phyloP scores from a whole-genome alignment of 92 coral and sea anemone species.

The Porites rus region DNA sequence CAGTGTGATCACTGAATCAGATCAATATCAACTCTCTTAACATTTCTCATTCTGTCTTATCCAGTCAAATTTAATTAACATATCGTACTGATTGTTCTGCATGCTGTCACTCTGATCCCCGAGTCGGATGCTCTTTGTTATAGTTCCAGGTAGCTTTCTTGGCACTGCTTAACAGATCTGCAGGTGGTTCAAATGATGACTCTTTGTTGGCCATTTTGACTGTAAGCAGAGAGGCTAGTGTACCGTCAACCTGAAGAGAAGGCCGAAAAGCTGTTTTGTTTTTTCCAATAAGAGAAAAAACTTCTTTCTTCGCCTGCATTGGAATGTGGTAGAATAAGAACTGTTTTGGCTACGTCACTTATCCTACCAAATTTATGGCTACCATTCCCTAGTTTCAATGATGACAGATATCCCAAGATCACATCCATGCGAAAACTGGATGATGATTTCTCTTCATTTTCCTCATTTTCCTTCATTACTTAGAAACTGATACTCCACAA shows the following conservation, averaged over 20 bases:
- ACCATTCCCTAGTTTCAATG: slow-evolving; percentile 44
- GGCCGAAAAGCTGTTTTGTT: slow-evolving; percentile 65
- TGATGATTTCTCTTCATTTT: slow-evolving; percentile 37
- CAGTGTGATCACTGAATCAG: too few species aligned
- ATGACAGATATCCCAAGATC: slow-evolving; percentile 48
- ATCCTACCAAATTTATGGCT: slow-evolving; percentile 39
- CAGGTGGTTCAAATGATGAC: slow-evolving; percentile 47
- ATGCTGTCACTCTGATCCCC: slow-evolving; percentile 1
- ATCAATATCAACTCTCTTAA: too few species aligned
- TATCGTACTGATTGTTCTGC: too few species aligned
- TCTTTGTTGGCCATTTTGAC: slow-evolving; percentile 51
- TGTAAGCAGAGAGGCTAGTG: slow-evolving; percentile 62
- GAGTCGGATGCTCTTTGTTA: slow-evolving; percentile 21
- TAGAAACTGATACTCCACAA: slow-evolving; percentile 52
- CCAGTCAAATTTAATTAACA: too few species aligned
- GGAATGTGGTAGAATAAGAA: slow-evolving; percentile 59
- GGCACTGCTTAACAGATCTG: slow-evolving; percentile 38
- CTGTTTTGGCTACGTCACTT: slow-evolving; percentile 60
- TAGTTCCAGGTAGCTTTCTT: slow-evolving; percentile 59
- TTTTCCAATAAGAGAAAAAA: slow-evolving; percentile 61
- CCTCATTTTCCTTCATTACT: slow-evolving; percentile 30
- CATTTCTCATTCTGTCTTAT: too few species aligned
- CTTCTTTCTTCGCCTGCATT: slow-evolving; percentile 70
- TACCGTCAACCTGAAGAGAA: slow-evolving; percentile 57
- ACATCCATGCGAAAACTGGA: slow-evolving; percentile 56